Conservation (phyloP, 1,140 invertebrate species). For the Magallana gigas region DNA sequence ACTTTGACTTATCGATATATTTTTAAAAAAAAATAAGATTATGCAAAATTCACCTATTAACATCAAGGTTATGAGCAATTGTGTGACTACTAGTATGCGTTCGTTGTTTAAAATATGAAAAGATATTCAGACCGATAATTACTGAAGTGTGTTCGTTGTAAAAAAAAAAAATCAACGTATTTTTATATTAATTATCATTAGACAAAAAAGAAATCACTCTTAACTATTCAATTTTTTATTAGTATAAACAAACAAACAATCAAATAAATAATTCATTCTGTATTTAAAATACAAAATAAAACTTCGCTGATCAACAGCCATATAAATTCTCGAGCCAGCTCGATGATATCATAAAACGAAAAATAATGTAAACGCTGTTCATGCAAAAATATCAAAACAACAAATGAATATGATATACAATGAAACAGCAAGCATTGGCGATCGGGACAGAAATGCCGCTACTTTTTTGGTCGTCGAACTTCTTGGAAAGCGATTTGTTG, state of each 20-base stretch:
- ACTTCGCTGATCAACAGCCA: neutral
- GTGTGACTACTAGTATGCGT: too few relatives aligned
- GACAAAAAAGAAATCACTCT: neutral
- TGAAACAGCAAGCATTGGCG: neutral
- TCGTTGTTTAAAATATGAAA: neutral
- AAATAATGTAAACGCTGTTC: neutral
- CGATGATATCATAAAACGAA: neutral
- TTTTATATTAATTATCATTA: neutral
- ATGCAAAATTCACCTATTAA: too few relatives aligned
- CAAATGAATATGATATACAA: neutral
- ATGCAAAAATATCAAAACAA: neutral
- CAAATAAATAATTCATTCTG: neutral
- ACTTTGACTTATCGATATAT: too few relatives aligned
- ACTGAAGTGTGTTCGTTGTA: neutral
- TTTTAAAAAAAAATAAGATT: too few relatives aligned
- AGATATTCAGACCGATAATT: neutral
- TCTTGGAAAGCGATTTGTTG: neutral
- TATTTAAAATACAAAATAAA: neutral
- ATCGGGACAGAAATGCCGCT: neutral
- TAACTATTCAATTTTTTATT: neutral
- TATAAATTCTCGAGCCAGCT: constrained; percentile 10
- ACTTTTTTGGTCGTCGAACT: neutral
- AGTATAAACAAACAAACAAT: neutral
- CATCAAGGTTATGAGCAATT: too few relatives aligned
- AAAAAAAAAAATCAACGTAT: neutral